A percentile compares a stretch with the other conserved stretches of the same genome.
Evolutionary conservation across 1,140 invertebrate species (phyloP).

Genomic region (Oedothorax gibbosus): DNA sequence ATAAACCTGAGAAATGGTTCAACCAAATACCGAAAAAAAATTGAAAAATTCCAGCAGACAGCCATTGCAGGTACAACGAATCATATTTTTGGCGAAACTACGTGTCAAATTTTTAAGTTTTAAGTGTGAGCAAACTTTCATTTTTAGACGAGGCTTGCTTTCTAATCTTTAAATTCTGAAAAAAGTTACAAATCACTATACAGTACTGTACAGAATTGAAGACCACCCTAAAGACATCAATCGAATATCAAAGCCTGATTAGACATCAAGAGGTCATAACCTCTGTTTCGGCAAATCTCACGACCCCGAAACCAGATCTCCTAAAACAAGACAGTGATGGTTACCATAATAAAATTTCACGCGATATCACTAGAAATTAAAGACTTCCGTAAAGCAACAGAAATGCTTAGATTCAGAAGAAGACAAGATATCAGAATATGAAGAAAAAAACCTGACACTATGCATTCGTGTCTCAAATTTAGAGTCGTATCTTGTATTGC

Average conservation of each 20-base stretch:
- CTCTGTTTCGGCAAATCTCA: background rate
- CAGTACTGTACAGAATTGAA: background rate
- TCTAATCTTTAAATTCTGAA: background rate
- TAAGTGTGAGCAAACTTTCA: too few species aligned
- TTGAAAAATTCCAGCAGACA: too few species aligned
- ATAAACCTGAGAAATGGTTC: too few species aligned
- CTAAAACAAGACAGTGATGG: background rate
- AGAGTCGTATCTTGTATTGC: background rate
- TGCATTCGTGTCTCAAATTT: background rate
- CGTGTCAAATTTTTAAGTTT: too few species aligned
- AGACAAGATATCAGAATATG: background rate
- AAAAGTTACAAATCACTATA: background rate
- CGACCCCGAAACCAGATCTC: slow-evolving; percentile 4
- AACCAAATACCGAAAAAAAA: too few species aligned
- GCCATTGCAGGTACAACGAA: too few species aligned
- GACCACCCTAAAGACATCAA: background rate
- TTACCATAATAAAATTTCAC: slow-evolving; percentile 4
- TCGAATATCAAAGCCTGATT: too few species aligned
- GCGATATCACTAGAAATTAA: background rate
- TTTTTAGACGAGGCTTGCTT: too few species aligned
- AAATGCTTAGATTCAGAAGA: background rate
- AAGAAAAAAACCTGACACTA: background rate
- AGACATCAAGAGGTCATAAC: background rate
- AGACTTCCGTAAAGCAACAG: background rate
- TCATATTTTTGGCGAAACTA: too few species aligned